Evolutionary conservation across 2,113 vertebrate genomes (phyloP).

Genomic region (Mohoua ochrocephala): DNA sequence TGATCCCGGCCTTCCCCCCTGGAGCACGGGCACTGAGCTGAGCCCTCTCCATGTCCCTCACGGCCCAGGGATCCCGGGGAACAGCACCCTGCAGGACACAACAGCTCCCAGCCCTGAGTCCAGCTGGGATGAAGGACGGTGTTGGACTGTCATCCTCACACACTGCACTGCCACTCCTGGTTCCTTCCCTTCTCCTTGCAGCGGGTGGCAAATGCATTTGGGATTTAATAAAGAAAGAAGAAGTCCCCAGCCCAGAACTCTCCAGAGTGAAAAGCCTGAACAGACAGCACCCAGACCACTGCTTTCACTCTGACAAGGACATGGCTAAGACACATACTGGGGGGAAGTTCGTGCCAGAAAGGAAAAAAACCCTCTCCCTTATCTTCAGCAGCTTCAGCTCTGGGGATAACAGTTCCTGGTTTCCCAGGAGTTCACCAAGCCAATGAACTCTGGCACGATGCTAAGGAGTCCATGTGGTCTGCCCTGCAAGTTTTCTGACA

Average conservation of each 20-base stretch:
- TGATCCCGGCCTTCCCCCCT: fast-evolving
- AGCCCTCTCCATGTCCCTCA: fast-evolving
- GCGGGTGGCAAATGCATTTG: neutral
- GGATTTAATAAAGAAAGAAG: neutral
- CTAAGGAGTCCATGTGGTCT: fast-evolving
- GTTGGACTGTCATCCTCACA: fast-evolving
- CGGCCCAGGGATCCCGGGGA: neutral
- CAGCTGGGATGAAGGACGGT: neutral
- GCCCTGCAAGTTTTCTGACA: neutral
- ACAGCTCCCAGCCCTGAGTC: neutral
- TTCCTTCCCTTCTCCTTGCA: fast-evolving
- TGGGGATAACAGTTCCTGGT: fast-evolving
- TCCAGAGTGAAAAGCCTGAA: neutral
- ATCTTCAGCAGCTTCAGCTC: neutral
- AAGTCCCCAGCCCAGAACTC: neutral
- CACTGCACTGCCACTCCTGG: neutral
- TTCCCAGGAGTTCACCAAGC: neutral
- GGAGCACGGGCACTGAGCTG: fast-evolving
- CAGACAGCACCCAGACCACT: neutral
- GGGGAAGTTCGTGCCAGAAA: neutral
- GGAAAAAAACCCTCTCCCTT: neutral
- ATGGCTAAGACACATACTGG: fast-evolving
- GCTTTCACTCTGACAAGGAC: neutral
- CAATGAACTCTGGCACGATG: fast-evolving
- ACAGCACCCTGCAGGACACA: neutral